phyloP scores from a whole-genome alignment of 2,888 invertebrate species.

The Andrena fulva region DNA sequence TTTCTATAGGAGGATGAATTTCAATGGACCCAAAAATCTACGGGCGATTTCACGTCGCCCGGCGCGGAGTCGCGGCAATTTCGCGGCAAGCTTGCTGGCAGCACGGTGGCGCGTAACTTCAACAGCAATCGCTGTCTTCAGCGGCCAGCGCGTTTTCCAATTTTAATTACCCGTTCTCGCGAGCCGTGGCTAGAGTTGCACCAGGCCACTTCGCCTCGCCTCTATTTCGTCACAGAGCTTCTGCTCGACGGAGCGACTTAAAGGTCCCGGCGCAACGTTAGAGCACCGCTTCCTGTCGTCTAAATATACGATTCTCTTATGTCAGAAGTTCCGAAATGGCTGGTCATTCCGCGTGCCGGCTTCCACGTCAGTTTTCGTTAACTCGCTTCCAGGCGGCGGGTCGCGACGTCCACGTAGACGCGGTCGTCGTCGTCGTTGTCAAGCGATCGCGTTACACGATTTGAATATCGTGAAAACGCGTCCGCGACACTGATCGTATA shows the following conservation, averaged over 20 bases:
- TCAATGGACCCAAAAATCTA: constrained; percentile 4
- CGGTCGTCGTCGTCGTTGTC: constrained; percentile 34
- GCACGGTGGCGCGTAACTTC: constrained; percentile 5
- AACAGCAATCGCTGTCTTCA: background rate
- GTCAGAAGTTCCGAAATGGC: constrained; percentile 49
- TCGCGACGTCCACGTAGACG: constrained; percentile 56
- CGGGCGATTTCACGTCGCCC: background rate
- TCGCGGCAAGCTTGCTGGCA: background rate
- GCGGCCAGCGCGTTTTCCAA: background rate
- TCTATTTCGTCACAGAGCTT: constrained; percentile 30
- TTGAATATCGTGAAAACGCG: background rate
- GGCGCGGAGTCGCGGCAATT: background rate
- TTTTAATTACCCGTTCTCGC: constrained; percentile 9
- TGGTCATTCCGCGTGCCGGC: constrained; percentile 54
- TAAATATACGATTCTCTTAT: constrained; percentile 66
- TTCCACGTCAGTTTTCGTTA: constrained; percentile 73
- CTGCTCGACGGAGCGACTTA: constrained; percentile 26
- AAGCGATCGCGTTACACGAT: constrained; percentile 55
- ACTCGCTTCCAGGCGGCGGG: constrained; percentile 53
- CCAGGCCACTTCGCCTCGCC: background rate
- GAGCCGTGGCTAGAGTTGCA: background rate
- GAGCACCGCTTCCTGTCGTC: constrained; percentile 47
- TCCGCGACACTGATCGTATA: background rate
- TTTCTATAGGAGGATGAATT: constrained; percentile 9
- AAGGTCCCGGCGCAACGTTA: constrained; percentile 31